A percentile compares a stretch with the other conserved stretches of the same genome.
These are phyloP conservation scores for Elgaria multicarinata DNA, from an alignment of 2,113 vertebrate genomes.

Conservation along the genomic window DNA sequence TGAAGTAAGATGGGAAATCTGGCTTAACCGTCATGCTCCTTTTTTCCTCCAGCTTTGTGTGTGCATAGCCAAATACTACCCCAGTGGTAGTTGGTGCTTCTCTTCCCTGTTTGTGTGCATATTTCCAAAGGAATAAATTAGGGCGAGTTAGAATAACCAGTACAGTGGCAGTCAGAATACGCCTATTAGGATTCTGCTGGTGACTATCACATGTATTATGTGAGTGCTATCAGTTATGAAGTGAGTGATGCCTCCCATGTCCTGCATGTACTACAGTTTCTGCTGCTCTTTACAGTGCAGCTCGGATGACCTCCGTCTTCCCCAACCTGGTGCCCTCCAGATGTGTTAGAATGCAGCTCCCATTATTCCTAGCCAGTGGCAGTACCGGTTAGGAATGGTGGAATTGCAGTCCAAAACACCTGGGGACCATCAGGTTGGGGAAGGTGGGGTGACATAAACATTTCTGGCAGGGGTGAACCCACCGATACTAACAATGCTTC, in stretches of 20 bases:
- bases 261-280: background rate
- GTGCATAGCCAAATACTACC: background rate
- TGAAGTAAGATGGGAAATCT: background rate
- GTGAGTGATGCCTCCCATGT: background rate
- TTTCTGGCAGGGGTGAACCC: background rate
- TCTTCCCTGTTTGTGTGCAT: background rate
- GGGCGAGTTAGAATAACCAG: background rate
- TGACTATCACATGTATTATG: background rate
- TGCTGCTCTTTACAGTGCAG: background rate
- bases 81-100: background rate
- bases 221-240: background rate
- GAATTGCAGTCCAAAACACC: no score
- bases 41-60: background rate
- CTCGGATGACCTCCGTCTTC: no score
- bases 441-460: no score
- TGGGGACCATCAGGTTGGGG: no score
- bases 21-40: background rate
- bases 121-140: background rate
- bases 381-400: no score
- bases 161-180: background rate
- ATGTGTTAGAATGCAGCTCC: no score
- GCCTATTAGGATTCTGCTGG: background rate
- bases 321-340: no score
- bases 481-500: background rate
- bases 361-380: no score